A percentile compares a stretch with the other conserved stretches of the same genome.
Evolutionary conservation across 2,113 vertebrate species (phyloP).

Genomic region (Meles meles): DNA sequence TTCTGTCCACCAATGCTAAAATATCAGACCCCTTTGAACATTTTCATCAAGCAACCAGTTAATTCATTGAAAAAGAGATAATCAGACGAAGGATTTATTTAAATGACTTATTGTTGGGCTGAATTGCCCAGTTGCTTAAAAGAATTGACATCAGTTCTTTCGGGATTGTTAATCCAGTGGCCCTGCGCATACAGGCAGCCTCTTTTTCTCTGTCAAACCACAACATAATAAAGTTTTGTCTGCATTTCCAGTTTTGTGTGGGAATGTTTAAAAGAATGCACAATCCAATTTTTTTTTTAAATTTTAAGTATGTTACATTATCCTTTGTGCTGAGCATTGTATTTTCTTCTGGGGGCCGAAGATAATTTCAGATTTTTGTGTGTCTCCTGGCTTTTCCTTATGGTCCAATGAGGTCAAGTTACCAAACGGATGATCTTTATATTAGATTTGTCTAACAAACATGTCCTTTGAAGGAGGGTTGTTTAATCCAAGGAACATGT

Average conservation of each 20-base stretch:
- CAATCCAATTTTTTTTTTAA: neutral
- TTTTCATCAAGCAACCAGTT: slow-evolving; percentile 28
- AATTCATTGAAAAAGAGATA: slow-evolving; percentile 38
- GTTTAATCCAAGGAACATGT: neutral
- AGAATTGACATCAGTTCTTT: neutral
- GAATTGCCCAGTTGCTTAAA: slow-evolving; percentile 2
- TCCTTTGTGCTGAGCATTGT: neutral
- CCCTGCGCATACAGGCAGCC: neutral
- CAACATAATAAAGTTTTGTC: slow-evolving; percentile 8
- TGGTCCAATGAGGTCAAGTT: neutral
- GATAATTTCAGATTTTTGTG: neutral
- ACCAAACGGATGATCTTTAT: neutral
- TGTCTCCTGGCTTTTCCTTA: neutral
- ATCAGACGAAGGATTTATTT: neutral
- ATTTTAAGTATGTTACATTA: neutral
- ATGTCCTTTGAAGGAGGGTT: neutral
- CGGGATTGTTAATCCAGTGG: neutral
- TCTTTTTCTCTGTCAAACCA: neutral
- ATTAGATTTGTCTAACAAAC: neutral
- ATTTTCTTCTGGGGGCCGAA: neutral
- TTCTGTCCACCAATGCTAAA: neutral
- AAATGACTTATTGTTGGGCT: slow-evolving; percentile 11
- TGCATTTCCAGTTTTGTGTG: neutral
- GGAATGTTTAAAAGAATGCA: slow-evolving; percentile 29
- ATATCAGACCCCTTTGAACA: neutral